phyloP scores from a whole-genome alignment of 2,113 vertebrate species.

The Mus pahari region DNA sequence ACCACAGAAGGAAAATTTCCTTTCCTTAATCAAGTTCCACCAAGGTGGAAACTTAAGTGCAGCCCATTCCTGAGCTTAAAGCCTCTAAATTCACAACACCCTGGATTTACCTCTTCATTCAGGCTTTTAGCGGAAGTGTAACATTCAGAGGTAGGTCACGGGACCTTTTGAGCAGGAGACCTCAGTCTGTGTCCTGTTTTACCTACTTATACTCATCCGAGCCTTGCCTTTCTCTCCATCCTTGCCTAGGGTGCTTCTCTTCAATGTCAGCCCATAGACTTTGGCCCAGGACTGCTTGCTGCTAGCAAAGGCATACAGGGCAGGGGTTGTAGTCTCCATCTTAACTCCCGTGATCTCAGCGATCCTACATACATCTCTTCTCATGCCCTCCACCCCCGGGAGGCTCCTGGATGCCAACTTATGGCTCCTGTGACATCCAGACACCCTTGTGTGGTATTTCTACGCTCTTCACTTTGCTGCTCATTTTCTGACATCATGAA shows the following conservation, averaged over 20 bases:
- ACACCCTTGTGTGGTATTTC: neutral
- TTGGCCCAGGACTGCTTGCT: neutral
- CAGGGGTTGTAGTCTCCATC: neutral
- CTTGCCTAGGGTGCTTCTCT: fast-evolving
- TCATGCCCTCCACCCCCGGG: neutral
- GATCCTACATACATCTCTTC: neutral
- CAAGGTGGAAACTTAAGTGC: neutral
- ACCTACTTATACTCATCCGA: neutral
- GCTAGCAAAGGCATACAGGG: neutral
- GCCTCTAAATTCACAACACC: neutral
- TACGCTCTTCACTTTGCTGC: neutral
- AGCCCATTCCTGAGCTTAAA: neutral
- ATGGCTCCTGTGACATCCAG: neutral
- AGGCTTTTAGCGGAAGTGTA: neutral
- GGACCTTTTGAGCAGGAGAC: neutral
- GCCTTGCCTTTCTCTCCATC: neutral
- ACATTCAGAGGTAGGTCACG: neutral
- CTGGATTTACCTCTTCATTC: neutral
- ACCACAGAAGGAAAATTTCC: neutral
- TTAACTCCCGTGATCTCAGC: neutral
- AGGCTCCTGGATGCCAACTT: neutral
- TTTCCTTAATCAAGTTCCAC: neutral
- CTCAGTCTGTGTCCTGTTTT: neutral
- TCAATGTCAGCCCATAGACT: neutral
- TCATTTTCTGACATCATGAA: neutral